phyloP scores from a whole-genome alignment of 2,113 vertebrate species.

The Podilymbus podiceps region DNA sequence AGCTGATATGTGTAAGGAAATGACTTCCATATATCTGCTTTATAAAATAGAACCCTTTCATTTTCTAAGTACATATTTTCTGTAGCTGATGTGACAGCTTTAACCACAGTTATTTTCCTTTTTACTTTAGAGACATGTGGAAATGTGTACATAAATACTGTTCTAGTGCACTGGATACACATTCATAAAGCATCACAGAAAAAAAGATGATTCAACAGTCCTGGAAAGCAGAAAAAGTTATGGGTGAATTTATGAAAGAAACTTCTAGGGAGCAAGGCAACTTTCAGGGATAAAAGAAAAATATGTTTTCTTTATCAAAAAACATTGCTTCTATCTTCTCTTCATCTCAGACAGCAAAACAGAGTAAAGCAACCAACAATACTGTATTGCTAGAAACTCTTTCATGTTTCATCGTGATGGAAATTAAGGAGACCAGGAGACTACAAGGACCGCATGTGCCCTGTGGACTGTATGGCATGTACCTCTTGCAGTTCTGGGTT shows the following conservation, averaged over 20 bases:
- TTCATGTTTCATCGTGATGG: background rate
- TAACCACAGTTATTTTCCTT: conserved; percentile 34
- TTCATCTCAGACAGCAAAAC: background rate
- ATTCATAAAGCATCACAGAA: background rate
- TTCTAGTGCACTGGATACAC: background rate
- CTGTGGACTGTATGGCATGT: no score
- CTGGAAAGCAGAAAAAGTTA: background rate
- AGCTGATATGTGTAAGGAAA: background rate
- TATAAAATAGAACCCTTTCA: background rate
- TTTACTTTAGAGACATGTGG: background rate
- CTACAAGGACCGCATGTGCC: background rate
- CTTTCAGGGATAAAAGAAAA: background rate
- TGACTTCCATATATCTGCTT: background rate
- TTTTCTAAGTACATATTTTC: background rate
- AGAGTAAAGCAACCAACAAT: background rate
- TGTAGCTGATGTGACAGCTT: background rate
- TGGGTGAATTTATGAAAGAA: background rate
- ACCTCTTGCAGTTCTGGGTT: background rate
- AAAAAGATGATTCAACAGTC: background rate
- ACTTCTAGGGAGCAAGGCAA: background rate
- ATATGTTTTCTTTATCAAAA: background rate
- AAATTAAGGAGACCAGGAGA: background rate
- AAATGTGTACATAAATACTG: background rate
- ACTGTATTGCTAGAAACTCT: background rate
- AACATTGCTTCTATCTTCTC: background rate